Base-by-base conservation (phyloP, 2,113 vertebrate species). In the Empidonax alnorum region DNA sequence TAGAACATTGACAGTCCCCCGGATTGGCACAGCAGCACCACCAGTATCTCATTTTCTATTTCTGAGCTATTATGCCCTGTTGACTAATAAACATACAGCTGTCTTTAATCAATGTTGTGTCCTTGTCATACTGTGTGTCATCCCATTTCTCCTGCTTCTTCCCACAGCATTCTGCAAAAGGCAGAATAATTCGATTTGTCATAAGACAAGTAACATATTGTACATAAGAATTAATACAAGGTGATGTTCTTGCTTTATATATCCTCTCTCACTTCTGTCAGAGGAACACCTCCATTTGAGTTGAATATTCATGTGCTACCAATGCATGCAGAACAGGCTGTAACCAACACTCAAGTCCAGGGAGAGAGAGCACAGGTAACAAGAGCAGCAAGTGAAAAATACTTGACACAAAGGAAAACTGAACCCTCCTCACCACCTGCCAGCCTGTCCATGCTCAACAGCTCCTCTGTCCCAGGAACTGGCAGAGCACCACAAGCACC, bases 51-150 rank as follows among this genome's bases (percentile, higher is more conserved):
- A 69, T 73, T n/a, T 96, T 74, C 97, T 92, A 77, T 81, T 94
- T 77, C 93, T 46, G 73, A 97, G 96, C 77, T 12, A 23, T 85
- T 96, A 90, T 94, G 90, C 66, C 91, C 81, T 96, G 85, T 92
- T 96, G 79, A 96, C 92, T 85, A 90, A 93, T 90, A 97, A 96
- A 97, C 95, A 94, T 87, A 92, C 92, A 95, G 69, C 90, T 96
- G 91, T n/a, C 96, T 95, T 94, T 94, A 96, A 93, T 95, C 89
- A 91, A 24, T 87, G 78, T 93, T 93, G 87, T 79, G 85, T 92
- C 88, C 91, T 55, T 94, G 91, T 79, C 95, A 77, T 92, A 84
- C 94, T 87, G 75, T 75, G 91, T 91, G 83, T 84, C 75, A 96
- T 82, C 87, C 84, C 87, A 33, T 71, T 69, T 65, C 93, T 96